phyloP scores from a whole-genome alignment of 2,888 invertebrate genomes.

The Monoplex corrugatus region DNA sequence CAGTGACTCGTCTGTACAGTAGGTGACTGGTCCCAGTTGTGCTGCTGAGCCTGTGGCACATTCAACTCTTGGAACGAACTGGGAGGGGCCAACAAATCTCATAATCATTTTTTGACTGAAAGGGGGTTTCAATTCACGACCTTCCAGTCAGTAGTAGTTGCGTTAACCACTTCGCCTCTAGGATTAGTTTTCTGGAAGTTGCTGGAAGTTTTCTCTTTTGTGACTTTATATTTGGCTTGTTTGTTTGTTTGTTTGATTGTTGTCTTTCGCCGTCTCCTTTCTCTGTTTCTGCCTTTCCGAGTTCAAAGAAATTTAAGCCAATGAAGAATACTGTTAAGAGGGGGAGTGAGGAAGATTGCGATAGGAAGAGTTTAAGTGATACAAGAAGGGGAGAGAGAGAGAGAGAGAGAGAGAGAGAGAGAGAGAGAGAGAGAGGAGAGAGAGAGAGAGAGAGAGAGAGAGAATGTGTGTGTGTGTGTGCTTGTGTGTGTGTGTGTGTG shows the following conservation, averaged over 20 bases:
- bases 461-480: not conserved
- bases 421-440: constrained; percentile 29
- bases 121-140: too few species aligned
- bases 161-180: too few species aligned
- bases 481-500: not conserved
- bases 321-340: not conserved
- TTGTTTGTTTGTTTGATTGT: not conserved
- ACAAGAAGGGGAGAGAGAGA: not conserved
- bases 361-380: not conserved
- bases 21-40: too few species aligned
- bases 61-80: too few species aligned
- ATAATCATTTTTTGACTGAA: too few species aligned
- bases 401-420: constrained; percentile 18
- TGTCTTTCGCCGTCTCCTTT: not conserved
- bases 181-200: too few species aligned
- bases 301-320: not conserved
- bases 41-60: too few species aligned
- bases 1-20: too few species aligned
- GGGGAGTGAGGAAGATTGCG: not conserved
- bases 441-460: not conserved
- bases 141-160: too few species aligned
- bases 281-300: not conserved
- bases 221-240: not conserved
- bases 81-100: too few species aligned
- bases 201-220: too few species aligned